Evolutionary conservation across 2,113 vertebrate genomes (phyloP).

Genomic region (Lanius collurio): DNA sequence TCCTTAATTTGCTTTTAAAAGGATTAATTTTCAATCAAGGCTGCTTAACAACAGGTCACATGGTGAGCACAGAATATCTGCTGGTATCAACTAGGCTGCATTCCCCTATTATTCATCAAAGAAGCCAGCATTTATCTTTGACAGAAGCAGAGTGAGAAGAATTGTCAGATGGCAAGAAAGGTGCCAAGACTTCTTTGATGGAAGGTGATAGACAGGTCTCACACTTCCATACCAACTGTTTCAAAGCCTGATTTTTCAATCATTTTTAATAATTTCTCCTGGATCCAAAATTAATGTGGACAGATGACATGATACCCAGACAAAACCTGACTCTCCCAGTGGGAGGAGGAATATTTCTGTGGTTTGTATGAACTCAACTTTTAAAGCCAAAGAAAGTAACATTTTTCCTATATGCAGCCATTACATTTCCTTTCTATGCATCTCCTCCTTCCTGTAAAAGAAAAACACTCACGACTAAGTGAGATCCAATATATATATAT

Average conservation of each 20-base stretch:
- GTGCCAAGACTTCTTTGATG: constrained; percentile 23
- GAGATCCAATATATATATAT: constrained; percentile 50
- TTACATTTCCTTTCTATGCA: constrained; percentile 59
- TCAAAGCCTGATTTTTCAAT: constrained; percentile 62
- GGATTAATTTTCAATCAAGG: background rate
- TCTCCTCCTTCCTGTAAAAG: constrained; percentile 52
- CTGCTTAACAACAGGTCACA: background rate
- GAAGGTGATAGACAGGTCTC: constrained; percentile 55
- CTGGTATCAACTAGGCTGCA: background rate
- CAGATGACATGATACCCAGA: constrained; percentile 65
- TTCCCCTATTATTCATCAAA: background rate
- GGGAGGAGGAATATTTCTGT: constrained; percentile 50
- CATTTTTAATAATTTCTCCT: constrained; percentile 54
- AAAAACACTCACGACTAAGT: constrained; percentile 18
- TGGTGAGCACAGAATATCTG: background rate
- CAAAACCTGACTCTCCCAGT: constrained; percentile 53
- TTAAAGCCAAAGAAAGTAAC: constrained; percentile 69
- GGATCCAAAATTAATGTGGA: constrained; percentile 54
- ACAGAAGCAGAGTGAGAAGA: background rate
- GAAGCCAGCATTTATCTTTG: background rate
- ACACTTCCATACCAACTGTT: constrained; percentile 40
- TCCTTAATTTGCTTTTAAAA: background rate
- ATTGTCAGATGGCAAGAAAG: background rate
- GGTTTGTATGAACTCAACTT: constrained; percentile 39
- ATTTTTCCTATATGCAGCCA: constrained; percentile 49